Evolutionary conservation across 2,113 vertebrate genomes (phyloP).

Genomic region (Rallus limicola): DNA sequence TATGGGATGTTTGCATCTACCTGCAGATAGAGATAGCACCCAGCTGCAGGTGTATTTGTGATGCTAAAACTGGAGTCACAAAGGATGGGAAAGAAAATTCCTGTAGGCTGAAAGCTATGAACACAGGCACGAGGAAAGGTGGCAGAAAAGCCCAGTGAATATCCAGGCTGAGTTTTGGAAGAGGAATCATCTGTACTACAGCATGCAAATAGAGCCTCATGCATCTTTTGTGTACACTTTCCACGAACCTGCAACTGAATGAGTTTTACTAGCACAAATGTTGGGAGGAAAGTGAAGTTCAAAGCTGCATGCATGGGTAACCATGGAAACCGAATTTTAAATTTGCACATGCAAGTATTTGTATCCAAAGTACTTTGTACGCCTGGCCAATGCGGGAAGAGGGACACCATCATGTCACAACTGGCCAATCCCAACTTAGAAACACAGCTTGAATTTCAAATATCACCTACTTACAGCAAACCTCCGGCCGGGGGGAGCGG

Average conservation of each 20-base stretch:
- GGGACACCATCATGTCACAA: conserved; percentile 1
- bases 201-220: background rate
- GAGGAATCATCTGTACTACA: background rate
- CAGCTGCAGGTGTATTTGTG: background rate
- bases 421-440: background rate
- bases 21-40: background rate
- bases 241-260: conserved; percentile 26
- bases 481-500: background rate
- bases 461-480: conserved; percentile 28
- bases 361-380: conserved; percentile 43
- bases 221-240: conserved; percentile 44
- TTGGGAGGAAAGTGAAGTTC: conserved; percentile 67
- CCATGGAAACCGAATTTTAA: conserved; percentile 67
- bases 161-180: background rate
- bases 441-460: conserved; percentile 68
- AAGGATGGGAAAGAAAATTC: background rate
- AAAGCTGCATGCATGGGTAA: conserved; percentile 60
- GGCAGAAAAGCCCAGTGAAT: background rate
- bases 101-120: background rate
- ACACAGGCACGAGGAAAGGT: background rate
- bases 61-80: background rate
- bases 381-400: conserved; percentile 11
- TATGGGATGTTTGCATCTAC: background rate
- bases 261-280: conserved; percentile 55
- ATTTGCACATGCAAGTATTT: conserved; percentile 59